Evolutionary conservation across 2,888 invertebrate genomes (phyloP).

Genomic region (Zaprionus lineosus): DNA sequence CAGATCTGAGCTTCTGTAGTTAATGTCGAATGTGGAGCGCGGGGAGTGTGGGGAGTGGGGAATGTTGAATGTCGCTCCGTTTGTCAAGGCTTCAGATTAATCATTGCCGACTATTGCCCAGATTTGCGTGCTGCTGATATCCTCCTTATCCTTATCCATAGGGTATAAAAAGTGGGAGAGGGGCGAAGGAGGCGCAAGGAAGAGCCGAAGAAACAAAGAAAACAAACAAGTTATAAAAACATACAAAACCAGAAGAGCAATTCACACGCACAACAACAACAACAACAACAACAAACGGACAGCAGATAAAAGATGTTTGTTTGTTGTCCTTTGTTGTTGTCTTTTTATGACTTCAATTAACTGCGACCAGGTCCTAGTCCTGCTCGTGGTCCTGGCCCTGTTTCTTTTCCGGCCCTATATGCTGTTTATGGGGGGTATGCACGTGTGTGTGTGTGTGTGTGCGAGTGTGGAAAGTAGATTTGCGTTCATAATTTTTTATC

Average conservation of each 20-base stretch:
- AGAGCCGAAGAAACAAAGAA: slow-evolving; percentile 25
- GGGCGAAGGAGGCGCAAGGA: slow-evolving; percentile 10
- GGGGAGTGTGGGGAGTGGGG: too few relatives aligned
- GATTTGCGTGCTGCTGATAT: neutral
- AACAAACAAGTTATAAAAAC: slow-evolving; percentile 51
- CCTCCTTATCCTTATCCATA: slow-evolving; percentile 4
- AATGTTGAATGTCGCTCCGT: too few relatives aligned
- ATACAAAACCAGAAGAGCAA: slow-evolving; percentile 62
- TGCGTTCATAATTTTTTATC: slow-evolving; percentile 78
- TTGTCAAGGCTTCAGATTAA: too few relatives aligned
- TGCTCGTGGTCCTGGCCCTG: too few relatives aligned
- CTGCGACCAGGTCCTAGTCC: slow-evolving; percentile 54
- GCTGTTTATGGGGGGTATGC: slow-evolving; percentile 6
- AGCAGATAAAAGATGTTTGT: slow-evolving; percentile 68
- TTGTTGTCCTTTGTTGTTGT: slow-evolving; percentile 50
- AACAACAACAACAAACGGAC: slow-evolving; percentile 21
- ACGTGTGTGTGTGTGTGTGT: slow-evolving; percentile 21
- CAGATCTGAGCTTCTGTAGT: too few relatives aligned
- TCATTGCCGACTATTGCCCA: too few relatives aligned
- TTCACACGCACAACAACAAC: slow-evolving; percentile 66
- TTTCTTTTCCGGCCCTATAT: too few relatives aligned
- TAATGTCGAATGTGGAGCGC: too few relatives aligned
- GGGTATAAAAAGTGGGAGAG: slow-evolving; percentile 31
- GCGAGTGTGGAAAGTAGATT: slow-evolving; percentile 50
- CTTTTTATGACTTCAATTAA: slow-evolving; percentile 77